Evolutionary conservation across 35 echinoderm and acorn worm genomes (phyloP).

Genomic region (Hemicentrotus pulcherrimus): DNA sequence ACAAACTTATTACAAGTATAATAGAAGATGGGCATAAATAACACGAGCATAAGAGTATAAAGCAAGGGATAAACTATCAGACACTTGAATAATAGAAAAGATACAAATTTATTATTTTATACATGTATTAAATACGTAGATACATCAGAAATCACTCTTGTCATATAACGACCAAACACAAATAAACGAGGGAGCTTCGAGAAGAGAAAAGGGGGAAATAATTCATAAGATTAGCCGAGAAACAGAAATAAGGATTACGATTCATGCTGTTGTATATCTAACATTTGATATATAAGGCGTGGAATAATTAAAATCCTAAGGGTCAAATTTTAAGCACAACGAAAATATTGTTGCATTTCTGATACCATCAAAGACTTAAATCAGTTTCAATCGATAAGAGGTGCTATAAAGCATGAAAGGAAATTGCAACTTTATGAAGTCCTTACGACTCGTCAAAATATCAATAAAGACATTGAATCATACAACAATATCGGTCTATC

Average conservation of each 20-base stretch:
- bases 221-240: not conserved
- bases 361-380: not conserved
- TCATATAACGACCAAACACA: too few species aligned
- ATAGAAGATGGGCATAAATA: too few species aligned
- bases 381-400: not conserved
- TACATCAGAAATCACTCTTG: too few species aligned
- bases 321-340: not conserved
- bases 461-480: not conserved
- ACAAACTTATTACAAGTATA: too few species aligned
- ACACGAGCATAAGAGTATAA: too few species aligned
- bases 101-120: too few species aligned
- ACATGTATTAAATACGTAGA: too few species aligned
- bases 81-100: too few species aligned
- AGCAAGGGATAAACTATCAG: too few species aligned
- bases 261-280: not conserved
- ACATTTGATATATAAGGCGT: not conserved
- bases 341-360: conserved; percentile 8
- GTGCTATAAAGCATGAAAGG: not conserved
- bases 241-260: not conserved
- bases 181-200: not conserved
- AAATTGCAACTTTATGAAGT: not conserved
- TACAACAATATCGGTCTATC: not conserved
- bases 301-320: not conserved
- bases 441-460: not conserved
- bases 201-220: not conserved